Evolutionary conservation across 2,888 invertebrate genomes (phyloP).

Genomic region (Dioctria rufipes): DNA sequence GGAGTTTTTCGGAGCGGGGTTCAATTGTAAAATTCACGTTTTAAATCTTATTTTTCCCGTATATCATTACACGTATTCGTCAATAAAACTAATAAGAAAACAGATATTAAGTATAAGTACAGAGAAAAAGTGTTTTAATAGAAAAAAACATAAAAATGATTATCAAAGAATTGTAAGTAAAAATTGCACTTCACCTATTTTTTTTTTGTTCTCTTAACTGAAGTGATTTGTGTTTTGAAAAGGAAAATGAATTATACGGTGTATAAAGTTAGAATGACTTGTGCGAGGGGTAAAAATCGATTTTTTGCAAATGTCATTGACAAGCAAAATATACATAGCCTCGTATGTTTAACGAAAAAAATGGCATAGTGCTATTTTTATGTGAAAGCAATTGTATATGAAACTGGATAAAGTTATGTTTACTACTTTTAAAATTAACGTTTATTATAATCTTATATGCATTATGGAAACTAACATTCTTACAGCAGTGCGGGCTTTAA

Average conservation of each 20-base stretch:
- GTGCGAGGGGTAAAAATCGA: constrained; percentile 54
- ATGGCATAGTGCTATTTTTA: constrained; percentile 1
- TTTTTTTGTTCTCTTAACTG: constrained; percentile 10
- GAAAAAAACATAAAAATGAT: constrained; percentile 54
- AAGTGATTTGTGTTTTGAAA: not conserved
- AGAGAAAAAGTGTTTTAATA: not conserved
- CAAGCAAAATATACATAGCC: not conserved
- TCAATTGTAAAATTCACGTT: constrained; percentile 20
- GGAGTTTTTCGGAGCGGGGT: constrained; percentile 27
- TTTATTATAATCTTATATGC: no score
- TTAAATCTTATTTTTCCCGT: constrained; percentile 6
- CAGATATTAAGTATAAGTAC: constrained; percentile 1
- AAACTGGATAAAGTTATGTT: not conserved
- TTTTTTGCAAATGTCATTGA: constrained; percentile 41
- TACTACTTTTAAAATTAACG: no score
- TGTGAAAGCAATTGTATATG: not conserved
- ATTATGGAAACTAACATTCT: no score
- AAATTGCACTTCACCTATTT: constrained; percentile 11
- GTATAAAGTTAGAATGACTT: not conserved
- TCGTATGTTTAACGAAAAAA: not conserved
- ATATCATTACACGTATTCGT: constrained; percentile 1
- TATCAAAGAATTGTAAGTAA: constrained; percentile 59
- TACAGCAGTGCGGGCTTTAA: no score
- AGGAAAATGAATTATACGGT: constrained; percentile 3
- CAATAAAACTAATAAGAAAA: not conserved